phyloP scores from a whole-genome alignment of 2,113 vertebrate species.

The Delphinus delphis region DNA sequence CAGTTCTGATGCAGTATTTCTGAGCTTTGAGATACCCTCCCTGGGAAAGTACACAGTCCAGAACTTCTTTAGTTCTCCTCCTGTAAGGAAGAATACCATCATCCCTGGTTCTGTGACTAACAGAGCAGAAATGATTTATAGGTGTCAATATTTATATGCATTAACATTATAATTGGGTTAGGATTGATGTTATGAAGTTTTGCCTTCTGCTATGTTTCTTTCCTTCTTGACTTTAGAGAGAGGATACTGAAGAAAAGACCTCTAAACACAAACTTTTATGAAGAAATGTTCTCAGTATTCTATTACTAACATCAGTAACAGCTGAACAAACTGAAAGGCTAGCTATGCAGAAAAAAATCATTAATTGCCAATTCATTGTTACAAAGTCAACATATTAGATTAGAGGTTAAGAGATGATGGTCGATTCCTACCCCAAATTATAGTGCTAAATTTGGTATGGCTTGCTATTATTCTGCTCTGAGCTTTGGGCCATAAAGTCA shows the following conservation, averaged over 20 bases:
- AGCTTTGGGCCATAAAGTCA: not conserved
- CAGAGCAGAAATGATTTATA: not conserved
- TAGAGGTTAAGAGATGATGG: not conserved
- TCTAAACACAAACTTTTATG: not conserved
- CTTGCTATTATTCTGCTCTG: not conserved
- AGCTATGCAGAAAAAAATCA: not conserved
- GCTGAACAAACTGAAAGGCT: not conserved
- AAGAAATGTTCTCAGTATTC: not conserved
- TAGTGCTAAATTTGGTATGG: not conserved
- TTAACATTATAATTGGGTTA: not conserved
- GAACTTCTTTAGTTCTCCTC: not conserved
- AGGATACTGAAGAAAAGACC: not conserved
- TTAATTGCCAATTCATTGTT: slow-evolving; percentile 10
- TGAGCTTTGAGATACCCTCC: not conserved
- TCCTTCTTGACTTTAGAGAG: not conserved
- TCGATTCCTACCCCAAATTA: not conserved
- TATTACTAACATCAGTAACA: not conserved
- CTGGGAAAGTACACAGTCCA: not conserved
- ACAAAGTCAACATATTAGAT: not conserved
- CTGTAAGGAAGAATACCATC: not conserved
- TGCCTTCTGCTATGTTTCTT: not conserved
- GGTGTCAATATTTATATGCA: not conserved
- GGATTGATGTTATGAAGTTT: not conserved
- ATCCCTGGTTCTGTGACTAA: not conserved
- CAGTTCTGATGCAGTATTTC: not conserved